A percentile compares a stretch with the other conserved stretches of the same genome.
phyloP scores from a whole-genome alignment of 2,888 invertebrate species.

The Orthosia cruda region DNA sequence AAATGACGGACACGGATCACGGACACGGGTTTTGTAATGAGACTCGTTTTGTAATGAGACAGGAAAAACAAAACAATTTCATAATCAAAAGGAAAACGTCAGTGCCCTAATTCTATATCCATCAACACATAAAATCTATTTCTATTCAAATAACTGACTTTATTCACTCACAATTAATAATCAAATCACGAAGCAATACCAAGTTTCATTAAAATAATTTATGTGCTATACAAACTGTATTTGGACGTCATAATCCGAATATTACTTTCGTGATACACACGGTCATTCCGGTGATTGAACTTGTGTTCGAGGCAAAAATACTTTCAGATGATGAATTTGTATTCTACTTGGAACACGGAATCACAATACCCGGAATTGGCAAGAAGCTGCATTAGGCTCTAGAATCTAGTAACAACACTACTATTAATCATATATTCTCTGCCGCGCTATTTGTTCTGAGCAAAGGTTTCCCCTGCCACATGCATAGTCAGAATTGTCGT shows the following conservation, averaged over 20 bases:
- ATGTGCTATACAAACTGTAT: constrained; percentile 56
- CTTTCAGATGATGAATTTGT: constrained; percentile 48
- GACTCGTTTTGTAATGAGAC: too few relatives aligned
- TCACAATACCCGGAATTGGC: neutral
- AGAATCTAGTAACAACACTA: too few relatives aligned
- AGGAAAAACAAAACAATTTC: too few relatives aligned
- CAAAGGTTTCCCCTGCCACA: too few relatives aligned
- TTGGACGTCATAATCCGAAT: constrained; percentile 56
- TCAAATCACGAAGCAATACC: constrained; percentile 41
- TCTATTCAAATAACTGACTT: neutral
- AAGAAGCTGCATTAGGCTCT: too few relatives aligned
- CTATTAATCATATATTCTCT: too few relatives aligned
- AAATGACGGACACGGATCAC: too few relatives aligned
- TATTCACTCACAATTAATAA: constrained; percentile 25
- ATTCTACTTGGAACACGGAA: constrained; percentile 3
- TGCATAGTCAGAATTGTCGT: neutral
- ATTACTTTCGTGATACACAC: constrained; percentile 61
- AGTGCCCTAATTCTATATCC: neutral
- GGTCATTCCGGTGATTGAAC: constrained; percentile 41
- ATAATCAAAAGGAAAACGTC: neutral
- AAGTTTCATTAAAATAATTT: constrained; percentile 51
- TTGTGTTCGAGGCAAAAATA: constrained; percentile 56
- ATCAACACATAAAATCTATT: neutral
- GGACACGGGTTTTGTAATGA: too few relatives aligned
- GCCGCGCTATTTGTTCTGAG: too few relatives aligned